These are phyloP conservation scores for Chaenodraco wilsoni DNA, from an alignment of 2,797 vertebrate species.

Conservation along the genomic window DNA sequence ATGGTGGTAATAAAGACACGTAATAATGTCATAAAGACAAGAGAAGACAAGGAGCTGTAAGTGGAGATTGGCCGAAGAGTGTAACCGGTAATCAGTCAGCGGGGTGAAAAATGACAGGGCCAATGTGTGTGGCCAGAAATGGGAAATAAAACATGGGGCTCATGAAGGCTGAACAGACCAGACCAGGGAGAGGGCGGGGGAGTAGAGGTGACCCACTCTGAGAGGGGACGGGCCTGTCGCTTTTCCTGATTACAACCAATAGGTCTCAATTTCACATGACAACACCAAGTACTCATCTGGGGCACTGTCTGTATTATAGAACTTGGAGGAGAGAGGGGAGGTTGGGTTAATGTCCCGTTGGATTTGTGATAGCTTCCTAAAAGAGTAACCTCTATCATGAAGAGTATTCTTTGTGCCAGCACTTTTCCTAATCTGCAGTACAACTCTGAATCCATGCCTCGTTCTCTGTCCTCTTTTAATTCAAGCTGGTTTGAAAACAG, in stretches of 20 bases:
- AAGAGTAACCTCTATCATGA: conserved; percentile 52
- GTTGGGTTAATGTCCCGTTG: conserved; percentile 61
- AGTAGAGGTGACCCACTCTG: conserved; percentile 69
- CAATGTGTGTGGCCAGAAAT: conserved; percentile 70
- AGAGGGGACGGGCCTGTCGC: conserved; percentile 62
- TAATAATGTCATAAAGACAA: conserved; percentile 77
- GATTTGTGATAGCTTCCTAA: conserved; percentile 58
- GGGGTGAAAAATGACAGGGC: conserved; percentile 71
- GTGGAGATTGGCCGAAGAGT: conserved; percentile 69
- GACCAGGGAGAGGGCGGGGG: conserved; percentile 52
- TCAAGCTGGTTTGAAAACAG: not conserved
- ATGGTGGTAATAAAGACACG: conserved; percentile 78
- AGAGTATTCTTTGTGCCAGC: conserved; percentile 43
- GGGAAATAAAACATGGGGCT: conserved; percentile 70
- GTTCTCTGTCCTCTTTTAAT: not conserved
- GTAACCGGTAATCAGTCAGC: conserved; percentile 75
- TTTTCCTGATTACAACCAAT: conserved; percentile 80
- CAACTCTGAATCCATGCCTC: conserved; percentile 18
- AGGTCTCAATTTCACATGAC: conserved; percentile 79
- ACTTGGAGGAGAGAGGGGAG: conserved; percentile 39
- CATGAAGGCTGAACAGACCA: conserved; percentile 56
- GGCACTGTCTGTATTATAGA: conserved; percentile 64
- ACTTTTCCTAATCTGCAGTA: conserved; percentile 24
- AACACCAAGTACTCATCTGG: conserved; percentile 74
- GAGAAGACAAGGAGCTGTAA: conserved; percentile 70